These are phyloP conservation scores for Galerucella pusilla DNA, from an alignment of 2,888 invertebrate genomes.

Conservation along the genomic window DNA sequence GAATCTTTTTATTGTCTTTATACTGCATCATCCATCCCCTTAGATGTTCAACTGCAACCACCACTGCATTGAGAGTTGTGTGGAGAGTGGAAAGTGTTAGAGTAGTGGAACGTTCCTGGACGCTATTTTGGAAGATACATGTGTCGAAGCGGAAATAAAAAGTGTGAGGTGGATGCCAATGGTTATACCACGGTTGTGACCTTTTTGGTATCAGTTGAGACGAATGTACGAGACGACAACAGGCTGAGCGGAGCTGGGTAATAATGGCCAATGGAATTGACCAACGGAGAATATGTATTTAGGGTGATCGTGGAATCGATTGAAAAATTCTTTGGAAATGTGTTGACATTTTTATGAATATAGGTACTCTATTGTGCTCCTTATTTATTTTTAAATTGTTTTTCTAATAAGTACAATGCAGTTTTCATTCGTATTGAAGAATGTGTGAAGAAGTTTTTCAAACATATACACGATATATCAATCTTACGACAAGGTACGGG, in stretches of 20 bases:
- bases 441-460: too few species aligned
- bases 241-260: neutral
- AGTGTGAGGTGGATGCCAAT: constrained; percentile 56
- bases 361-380: neutral
- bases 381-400: neutral
- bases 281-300: constrained; percentile 5
- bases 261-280: constrained; percentile 16
- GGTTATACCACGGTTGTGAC: constrained; percentile 56
- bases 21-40: neutral
- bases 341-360: neutral
- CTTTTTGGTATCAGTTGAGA: constrained; percentile 45
- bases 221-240: constrained; percentile 8
- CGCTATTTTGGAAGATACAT: constrained; percentile 60
- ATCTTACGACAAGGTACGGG: too few species aligned
- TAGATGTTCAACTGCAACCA: neutral
- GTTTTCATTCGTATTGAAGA: too few species aligned
- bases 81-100: constrained; percentile 25
- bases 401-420: too few species aligned
- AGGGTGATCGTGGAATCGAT: neutral
- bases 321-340: neutral
- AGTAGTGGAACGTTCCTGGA: constrained; percentile 48
- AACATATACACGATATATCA: too few species aligned
- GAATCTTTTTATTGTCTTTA: too few species aligned
- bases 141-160: constrained; percentile 61
- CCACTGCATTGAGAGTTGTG: constrained; percentile 16